phyloP scores from a whole-genome alignment of 2,113 vertebrate genomes.

The Neodontobutis hainanensis region DNA sequence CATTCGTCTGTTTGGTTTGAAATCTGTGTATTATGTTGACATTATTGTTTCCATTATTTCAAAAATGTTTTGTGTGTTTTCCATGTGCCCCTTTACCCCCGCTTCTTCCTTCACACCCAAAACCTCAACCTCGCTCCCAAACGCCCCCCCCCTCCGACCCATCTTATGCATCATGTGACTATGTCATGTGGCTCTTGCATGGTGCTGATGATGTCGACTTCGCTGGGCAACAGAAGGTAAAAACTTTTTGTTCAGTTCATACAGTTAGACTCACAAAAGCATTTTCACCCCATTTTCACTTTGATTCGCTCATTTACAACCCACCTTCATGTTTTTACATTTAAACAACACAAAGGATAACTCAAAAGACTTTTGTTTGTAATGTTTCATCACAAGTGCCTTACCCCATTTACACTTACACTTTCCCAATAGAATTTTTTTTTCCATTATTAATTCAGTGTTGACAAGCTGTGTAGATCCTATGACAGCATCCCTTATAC shows the following conservation, averaged over 20 bases:
- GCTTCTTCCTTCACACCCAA: constrained; percentile 7
- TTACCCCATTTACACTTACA: neutral
- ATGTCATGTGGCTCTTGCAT: constrained; percentile 99
- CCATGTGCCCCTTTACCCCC: constrained; percentile 77
- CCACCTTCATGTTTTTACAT: neutral
- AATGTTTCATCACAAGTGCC: neutral
- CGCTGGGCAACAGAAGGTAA: constrained; percentile 99
- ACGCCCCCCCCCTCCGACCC: constrained; percentile 88
- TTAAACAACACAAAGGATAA: too few species aligned
- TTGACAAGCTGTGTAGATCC: too few species aligned
- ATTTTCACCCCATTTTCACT: neutral
- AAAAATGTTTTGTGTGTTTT: constrained; percentile 95
- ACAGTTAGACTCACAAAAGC: constrained; percentile 12
- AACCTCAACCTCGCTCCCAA: constrained; percentile 1
- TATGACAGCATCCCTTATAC: too few species aligned
- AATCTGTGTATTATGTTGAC: constrained; percentile 79
- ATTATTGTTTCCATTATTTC: constrained; percentile 92
- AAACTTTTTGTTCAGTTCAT: constrained; percentile 80
- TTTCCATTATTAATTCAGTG: too few species aligned
- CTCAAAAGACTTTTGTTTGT: neutral
- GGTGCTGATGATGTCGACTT: constrained; percentile 98
- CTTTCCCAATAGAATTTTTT: too few species aligned
- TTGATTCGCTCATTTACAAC: neutral
- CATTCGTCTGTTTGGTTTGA: constrained; percentile 83
- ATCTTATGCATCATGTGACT: constrained; percentile 99